Evolutionary conservation across 2,888 invertebrate species (phyloP), one percentile per base, ranked within the genome.

Genomic region (Orchesella flavescens): DNA sequence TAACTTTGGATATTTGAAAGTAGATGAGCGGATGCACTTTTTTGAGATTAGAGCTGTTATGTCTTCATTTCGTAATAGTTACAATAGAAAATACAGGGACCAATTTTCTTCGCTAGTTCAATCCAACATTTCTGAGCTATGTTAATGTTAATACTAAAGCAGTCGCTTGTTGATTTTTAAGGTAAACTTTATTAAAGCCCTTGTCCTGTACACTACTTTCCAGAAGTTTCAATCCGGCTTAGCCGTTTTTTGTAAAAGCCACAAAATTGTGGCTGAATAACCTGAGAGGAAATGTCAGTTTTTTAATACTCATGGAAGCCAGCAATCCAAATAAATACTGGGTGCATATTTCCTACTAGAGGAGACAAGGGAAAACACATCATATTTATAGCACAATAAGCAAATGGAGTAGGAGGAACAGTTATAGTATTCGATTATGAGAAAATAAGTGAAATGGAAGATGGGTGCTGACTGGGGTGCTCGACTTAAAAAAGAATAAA

Each of bases 241-340:
- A n/a, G n/a, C 12, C 12, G 49, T n/a, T 19, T 57, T 57, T 19
- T 19, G 57, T 13, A 72, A 79, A 81, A 81, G 80, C 80, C 80
- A 74, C 80, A 81, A 34, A 63, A 21, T 74, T 72, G 34, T 81
- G 74, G 74, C 68, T 68, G 57, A 81, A 80, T 66, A 80, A 68
- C 80, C 61, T 79, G 79, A 72, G 53, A 81, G 80, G 80, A 81
- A 81, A 81, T 80, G 71, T 68, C 68, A 59, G 63, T 15, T 73
- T 81, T 74, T 79, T 74, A 74, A 81, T 74, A 68, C 80, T 81
- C 80, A 44, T 66, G 19, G 80, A 81, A 81, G 80, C 80, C 80
- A 81, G 74, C 74, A 81, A 81, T 74, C 80, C 80, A 81, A 81
- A 81, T 81, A 81, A 81, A 81, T 81, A 81, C 24, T 81, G 80